phyloP scores from a whole-genome alignment of 2,113 vertebrate species.

The Fregetta grallaria region DNA sequence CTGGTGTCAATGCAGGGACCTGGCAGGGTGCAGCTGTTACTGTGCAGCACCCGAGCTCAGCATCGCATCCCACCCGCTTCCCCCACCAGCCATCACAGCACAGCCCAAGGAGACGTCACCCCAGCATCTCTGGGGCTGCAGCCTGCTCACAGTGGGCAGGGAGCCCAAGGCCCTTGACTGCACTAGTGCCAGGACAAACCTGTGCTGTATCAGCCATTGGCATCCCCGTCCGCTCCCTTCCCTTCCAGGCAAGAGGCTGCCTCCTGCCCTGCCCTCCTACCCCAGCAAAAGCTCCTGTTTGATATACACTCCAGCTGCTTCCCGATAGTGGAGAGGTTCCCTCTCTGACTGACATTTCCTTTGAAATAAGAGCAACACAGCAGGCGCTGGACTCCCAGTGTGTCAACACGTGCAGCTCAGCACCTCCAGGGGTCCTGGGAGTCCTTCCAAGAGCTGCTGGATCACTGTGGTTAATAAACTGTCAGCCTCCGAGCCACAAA shows the following conservation, averaged over 20 bases:
- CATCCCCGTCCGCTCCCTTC: background rate
- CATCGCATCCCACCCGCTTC: background rate
- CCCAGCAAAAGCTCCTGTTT: background rate
- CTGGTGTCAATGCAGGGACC: background rate
- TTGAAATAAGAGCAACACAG: constrained; percentile 24
- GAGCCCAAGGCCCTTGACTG: background rate
- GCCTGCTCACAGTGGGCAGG: background rate
- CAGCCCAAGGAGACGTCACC: background rate
- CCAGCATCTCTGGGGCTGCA: background rate
- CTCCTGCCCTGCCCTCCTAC: background rate
- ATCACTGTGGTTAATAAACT: constrained; percentile 72
- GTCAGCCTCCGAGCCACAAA: constrained; percentile 68
- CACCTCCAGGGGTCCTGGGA: constrained; percentile 66
- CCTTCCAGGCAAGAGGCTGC: background rate
- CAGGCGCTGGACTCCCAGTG: background rate
- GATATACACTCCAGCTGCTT: background rate
- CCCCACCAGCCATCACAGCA: background rate
- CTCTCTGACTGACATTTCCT: constrained; percentile 9
- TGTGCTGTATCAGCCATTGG: background rate
- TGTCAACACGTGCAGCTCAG: constrained; percentile 58
- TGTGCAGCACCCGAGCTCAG: background rate
- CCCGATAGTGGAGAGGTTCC: background rate
- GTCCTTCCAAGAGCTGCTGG: constrained; percentile 46
- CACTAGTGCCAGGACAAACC: background rate
- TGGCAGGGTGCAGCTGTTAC: background rate